These are phyloP conservation scores for Creontiades dilutus DNA, from an alignment of 2,888 invertebrate species.

Conservation along the genomic window DNA sequence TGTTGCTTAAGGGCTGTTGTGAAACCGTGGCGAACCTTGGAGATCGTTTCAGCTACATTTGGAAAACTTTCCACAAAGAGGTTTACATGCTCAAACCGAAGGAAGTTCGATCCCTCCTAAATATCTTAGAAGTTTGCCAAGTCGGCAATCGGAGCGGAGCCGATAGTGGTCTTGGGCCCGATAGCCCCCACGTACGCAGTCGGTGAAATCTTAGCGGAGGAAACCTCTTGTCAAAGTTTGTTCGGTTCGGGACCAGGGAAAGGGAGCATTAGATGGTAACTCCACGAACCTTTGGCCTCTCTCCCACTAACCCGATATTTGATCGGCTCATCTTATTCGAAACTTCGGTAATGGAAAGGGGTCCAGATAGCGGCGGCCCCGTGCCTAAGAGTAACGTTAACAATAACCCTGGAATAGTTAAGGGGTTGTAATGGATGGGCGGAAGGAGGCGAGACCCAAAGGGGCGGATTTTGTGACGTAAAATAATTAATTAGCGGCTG, in stretches of 20 bases:
- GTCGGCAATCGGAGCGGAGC: neutral
- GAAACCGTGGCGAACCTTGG: neutral
- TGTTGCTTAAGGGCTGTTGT: no score
- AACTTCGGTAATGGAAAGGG: conserved; percentile 38
- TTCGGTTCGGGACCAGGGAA: conserved; percentile 13
- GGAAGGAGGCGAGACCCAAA: neutral
- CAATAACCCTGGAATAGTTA: conserved; percentile 2
- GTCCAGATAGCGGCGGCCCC: neutral
- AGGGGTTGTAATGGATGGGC: neutral
- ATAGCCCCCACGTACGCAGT: neutral
- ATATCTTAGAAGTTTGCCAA: neutral
- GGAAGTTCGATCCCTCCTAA: neutral
- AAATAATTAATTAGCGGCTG: neutral
- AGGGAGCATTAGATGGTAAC: conserved; percentile 12
- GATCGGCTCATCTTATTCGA: conserved; percentile 52
- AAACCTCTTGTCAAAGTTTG: conserved; percentile 58
- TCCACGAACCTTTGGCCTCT: conserved; percentile 14
- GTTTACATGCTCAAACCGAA: conserved; percentile 6
- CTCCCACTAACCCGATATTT: conserved; percentile 2
- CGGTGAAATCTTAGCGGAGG: neutral
- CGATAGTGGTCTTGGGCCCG: neutral
- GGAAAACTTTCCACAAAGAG: conserved; percentile 15
- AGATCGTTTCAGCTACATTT: neutral
- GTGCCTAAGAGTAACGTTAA: neutral
- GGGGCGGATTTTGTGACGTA: neutral